A percentile compares a stretch with the other conserved stretches of the same genome.
Evolutionary conservation across 2,797 vertebrate species (phyloP).

Genomic region (Anabacerthia variegaticeps): DNA sequence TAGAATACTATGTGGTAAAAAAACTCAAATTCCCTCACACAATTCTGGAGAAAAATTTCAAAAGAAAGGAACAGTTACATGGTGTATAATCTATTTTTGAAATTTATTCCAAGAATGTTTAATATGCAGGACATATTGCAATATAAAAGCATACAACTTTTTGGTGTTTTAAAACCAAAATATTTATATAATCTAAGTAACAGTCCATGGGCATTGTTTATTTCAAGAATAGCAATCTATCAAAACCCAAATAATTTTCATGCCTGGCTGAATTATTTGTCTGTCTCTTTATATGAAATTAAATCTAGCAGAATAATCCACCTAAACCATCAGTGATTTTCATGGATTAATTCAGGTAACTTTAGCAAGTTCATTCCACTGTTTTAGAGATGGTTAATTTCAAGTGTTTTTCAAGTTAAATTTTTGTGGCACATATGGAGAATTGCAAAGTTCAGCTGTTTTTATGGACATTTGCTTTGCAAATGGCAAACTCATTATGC

Average conservation of each 20-base stretch:
- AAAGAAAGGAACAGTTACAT: neutral
- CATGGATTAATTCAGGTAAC: neutral
- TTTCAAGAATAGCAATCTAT: neutral
- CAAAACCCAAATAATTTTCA: neutral
- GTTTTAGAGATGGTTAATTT: neutral
- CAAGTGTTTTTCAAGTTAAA: neutral
- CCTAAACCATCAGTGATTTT: neutral
- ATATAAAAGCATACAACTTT: neutral
- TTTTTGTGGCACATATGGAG: neutral
- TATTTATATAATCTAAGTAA: neutral
- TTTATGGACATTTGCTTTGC: neutral
- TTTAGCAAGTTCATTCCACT: neutral
- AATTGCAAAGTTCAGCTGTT: neutral
- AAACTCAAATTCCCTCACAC: neutral
- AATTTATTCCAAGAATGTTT: neutral
- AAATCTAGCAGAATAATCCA: neutral
- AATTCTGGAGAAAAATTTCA: neutral
- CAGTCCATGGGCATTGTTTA: neutral
- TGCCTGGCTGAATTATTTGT: neutral
- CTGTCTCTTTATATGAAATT: neutral
- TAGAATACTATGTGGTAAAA: neutral
- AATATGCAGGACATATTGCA: neutral
- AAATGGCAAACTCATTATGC: neutral
- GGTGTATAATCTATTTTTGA: neutral
- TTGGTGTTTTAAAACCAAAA: neutral